Conservation (phyloP, 2,888 invertebrate genomes). For the Rhodophaea formosa region DNA sequence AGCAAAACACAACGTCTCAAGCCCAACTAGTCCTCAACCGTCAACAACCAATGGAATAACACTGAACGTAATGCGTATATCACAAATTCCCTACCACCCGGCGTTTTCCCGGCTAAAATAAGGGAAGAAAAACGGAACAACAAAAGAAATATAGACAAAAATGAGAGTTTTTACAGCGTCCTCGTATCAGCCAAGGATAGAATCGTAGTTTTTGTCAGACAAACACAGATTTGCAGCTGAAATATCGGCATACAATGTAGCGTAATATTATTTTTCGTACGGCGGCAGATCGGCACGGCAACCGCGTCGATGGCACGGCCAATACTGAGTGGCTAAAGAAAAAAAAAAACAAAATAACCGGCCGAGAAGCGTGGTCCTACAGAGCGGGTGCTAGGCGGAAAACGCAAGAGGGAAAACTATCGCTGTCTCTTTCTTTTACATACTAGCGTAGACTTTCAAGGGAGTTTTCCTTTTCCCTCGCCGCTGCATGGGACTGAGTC, state of each 20-base stretch:
- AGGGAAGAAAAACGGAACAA: slow-evolving; percentile 45
- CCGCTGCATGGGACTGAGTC: slow-evolving; percentile 39
- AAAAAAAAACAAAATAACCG: slow-evolving; percentile 59
- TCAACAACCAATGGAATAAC: slow-evolving; percentile 49
- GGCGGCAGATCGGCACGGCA: slow-evolving; percentile 46
- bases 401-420: slow-evolving; percentile 59
- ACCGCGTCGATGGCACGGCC: slow-evolving; percentile 58
- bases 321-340: slow-evolving; percentile 55
- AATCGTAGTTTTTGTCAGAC: slow-evolving; percentile 32
- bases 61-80: slow-evolving; percentile 47
- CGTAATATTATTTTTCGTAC: slow-evolving; percentile 47
- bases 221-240: slow-evolving; percentile 44
- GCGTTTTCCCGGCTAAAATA: slow-evolving; percentile 70
- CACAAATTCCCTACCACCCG: slow-evolving; percentile 51
- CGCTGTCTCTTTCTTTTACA: slow-evolving; percentile 47
- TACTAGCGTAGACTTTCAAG: slow-evolving; percentile 16
- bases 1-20: slow-evolving; percentile 37
- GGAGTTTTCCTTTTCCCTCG: slow-evolving; percentile 45
- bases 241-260: slow-evolving; percentile 39
- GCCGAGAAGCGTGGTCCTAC: slow-evolving; percentile 36
- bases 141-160: slow-evolving; percentile 35
- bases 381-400: slow-evolving; percentile 38
- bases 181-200: slow-evolving; percentile 29
- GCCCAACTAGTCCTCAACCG: slow-evolving; percentile 39
- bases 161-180: slow-evolving; percentile 26